phyloP scores from a whole-genome alignment of 2,113 vertebrate species.

The Larimichthys polyactis region DNA sequence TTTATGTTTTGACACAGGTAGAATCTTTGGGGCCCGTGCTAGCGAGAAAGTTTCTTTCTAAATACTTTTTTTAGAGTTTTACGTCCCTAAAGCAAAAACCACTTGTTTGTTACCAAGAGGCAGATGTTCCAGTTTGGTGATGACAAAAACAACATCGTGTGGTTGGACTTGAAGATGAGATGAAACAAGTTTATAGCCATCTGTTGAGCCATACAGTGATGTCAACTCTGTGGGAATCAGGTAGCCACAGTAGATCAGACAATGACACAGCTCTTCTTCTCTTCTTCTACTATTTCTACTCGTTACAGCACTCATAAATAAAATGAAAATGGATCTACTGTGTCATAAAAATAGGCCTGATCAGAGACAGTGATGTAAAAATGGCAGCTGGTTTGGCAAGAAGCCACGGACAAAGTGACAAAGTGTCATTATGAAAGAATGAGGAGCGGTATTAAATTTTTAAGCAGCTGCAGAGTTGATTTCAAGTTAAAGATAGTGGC shows the following conservation, averaged over 20 bases:
- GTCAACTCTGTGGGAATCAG: too few species aligned
- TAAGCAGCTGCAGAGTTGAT: conserved; percentile 5
- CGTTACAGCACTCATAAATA: neutral
- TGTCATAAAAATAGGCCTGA: neutral
- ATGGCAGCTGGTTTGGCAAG: neutral
- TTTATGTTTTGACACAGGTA: neutral
- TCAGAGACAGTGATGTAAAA: neutral
- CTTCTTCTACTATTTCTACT: neutral
- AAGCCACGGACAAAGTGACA: neutral
- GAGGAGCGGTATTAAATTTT: neutral
- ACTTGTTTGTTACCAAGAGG: too few species aligned
- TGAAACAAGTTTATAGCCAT: too few species aligned
- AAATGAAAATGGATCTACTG: neutral
- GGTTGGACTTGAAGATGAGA: too few species aligned
- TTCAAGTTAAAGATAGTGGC: too few species aligned
- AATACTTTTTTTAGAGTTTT: too few species aligned
- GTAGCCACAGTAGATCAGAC: neutral
- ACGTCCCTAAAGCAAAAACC: too few species aligned
- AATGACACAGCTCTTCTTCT: neutral
- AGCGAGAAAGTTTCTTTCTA: too few species aligned
- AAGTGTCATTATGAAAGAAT: neutral
- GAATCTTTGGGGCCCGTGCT: neutral
- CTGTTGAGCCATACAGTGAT: too few species aligned
- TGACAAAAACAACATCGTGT: neutral
- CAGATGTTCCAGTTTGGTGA: neutral